Conservation (phyloP, 2,888 invertebrate species). For the Oithona nana region DNA sequence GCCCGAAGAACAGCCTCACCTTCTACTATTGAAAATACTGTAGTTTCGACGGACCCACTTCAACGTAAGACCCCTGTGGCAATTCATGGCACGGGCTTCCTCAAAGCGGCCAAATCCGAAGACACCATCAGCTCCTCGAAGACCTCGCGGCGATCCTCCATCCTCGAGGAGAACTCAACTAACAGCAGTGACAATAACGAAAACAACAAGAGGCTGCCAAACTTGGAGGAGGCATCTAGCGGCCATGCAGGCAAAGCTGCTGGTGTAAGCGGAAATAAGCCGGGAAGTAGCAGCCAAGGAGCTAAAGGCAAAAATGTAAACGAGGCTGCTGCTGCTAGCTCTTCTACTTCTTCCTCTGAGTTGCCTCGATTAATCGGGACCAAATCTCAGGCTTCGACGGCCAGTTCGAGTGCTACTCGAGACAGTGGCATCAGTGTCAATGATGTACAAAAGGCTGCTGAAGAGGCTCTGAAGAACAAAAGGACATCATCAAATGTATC, state of each 20-base stretch:
- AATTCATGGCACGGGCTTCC: not conserved
- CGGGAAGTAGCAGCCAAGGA: not conserved
- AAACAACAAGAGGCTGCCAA: not conserved
- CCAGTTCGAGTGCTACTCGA: constrained; percentile 14
- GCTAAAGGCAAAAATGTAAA: not conserved
- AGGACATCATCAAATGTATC: no score
- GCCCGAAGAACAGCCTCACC: not conserved
- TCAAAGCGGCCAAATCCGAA: not conserved
- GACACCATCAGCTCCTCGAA: not conserved
- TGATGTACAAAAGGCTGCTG: not conserved
- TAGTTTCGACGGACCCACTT: no score
- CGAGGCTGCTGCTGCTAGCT: no score
- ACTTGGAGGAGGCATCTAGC: not conserved
- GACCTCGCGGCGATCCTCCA: not conserved
- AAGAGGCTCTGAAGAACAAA: not conserved
- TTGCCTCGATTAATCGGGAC: constrained; percentile 15
- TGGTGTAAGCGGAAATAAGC: not conserved
- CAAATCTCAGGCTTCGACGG: constrained; percentile 16
- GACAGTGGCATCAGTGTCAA: constrained; percentile 15
- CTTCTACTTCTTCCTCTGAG: no score
- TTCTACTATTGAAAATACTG: no score
- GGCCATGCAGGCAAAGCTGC: not conserved
- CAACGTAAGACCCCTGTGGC: not conserved
- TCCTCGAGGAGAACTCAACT: not conserved
- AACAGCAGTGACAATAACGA: no score